Evolutionary conservation across 2,888 invertebrate species (phyloP), one percentile per base, ranked within the genome.

Genomic region (Monochamus alternatus): DNA sequence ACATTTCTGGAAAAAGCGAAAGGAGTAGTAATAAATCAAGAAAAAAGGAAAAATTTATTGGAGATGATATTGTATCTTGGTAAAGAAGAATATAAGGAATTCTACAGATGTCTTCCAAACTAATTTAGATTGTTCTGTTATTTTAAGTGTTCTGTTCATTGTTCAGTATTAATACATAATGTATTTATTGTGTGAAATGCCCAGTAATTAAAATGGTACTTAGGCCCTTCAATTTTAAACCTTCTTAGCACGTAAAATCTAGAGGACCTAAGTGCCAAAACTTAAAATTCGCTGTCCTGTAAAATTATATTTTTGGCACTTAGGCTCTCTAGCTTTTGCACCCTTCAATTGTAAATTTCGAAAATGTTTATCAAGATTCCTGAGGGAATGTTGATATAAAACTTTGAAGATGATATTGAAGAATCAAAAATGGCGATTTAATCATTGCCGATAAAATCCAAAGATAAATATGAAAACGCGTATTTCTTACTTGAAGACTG

Each of bases 71-170:
- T 38, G 5, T 63, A 43, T 12, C 32, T 63, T 14, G 10, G 9
- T 43, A 63, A 63, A 63, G 62, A 63, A 63, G 62, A 63, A 4
- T 43, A 32, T 12, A 38, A 63, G 62, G 31, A 60, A 60, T 63
- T 63, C 10, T 63, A 63, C 43, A 14, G 59, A 30, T 22, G 7
- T 59, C 4, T 30, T 30, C 59, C 59, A 30, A 59, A 59, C 5
- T 59, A 59, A 8, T 30, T 59, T 10, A 47, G 8, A 5, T 47
- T 8, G 47, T 59, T 30, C 22, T 59, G 3, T 59, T 30, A 7
- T 59, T 30, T 59, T 59, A 38, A 38, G 5, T 5, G 38, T 3
- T 38, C 5, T 38, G 38, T 55, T 55, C 7, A 55, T n/a, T 55
- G n/a, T 55, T 55, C 22, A 14, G 14, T 55, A 55, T 55, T 55